A percentile compares a stretch with the other conserved stretches of the same genome.
Evolutionary conservation across 1,140 invertebrate species (phyloP).

Genomic region (Thrips palmi): DNA sequence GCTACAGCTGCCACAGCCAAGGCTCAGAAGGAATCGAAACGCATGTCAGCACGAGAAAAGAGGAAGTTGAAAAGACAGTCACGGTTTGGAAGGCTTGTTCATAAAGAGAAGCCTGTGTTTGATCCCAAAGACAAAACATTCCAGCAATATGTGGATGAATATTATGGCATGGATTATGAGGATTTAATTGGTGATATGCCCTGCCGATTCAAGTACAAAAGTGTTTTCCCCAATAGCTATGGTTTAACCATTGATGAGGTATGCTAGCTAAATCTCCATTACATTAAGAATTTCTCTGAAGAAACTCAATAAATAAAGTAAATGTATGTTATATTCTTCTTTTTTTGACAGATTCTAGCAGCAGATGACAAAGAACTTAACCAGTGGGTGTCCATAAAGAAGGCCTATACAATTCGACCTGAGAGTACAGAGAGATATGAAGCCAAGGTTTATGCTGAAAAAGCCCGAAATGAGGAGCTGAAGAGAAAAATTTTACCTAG

Average conservation of each 20-base stretch:
- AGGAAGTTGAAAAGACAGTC: constrained; percentile 38
- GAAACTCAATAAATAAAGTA: constrained; percentile 5
- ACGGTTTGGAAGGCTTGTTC: constrained; percentile 50
- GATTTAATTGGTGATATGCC: constrained; percentile 82
- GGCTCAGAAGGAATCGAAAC: constrained; percentile 20
- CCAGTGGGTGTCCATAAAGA: constrained; percentile 85
- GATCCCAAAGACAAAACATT: constrained; percentile 64
- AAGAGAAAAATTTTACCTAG: constrained; percentile 78
- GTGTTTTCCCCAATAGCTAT: constrained; percentile 76
- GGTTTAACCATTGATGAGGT: constrained; percentile 83
- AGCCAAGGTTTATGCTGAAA: constrained; percentile 50
- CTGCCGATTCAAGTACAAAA: constrained; percentile 83
- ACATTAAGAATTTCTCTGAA: constrained; percentile 3
- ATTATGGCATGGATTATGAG: constrained; percentile 87
- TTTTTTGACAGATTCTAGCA: constrained; percentile 57
- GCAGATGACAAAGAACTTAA: constrained; percentile 88
- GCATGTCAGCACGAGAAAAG: too few species aligned
- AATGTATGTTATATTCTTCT: constrained; percentile 5
- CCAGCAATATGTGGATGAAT: constrained; percentile 81
- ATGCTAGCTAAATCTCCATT: constrained; percentile 11
- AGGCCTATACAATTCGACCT: constrained; percentile 58
- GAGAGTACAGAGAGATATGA: constrained; percentile 67
- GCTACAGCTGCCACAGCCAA: constrained; percentile 29
- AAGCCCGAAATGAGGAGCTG: constrained; percentile 45
- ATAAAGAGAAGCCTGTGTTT: constrained; percentile 36